Percentiles rank a stretch among this genome's conserved stretches.
Evolutionary conservation across 2,113 vertebrate species (phyloP).

Genomic region (Verasper variegatus): DNA sequence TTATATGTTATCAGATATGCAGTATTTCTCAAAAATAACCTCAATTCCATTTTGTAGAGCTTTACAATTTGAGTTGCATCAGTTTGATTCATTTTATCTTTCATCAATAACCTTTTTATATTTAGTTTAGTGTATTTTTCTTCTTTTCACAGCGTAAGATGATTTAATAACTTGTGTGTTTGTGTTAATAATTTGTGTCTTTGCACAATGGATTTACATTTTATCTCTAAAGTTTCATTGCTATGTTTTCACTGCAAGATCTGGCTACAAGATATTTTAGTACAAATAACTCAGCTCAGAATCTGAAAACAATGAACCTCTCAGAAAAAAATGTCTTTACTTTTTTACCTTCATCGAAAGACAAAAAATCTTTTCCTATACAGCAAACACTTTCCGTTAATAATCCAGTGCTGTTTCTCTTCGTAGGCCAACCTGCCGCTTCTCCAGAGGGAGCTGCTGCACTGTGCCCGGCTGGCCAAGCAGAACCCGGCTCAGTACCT

Average conservation of each 20-base stretch:
- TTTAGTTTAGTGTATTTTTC: background rate
- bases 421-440: constrained; percentile 93
- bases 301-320: background rate
- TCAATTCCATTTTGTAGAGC: background rate
- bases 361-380: too few species aligned
- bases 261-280: background rate
- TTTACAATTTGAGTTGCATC: background rate
- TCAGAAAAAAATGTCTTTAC: too few species aligned
- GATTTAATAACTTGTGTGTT: too few species aligned
- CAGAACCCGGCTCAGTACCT: constrained; percentile 97
- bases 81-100: background rate
- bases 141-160: background rate
- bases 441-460: constrained; percentile 95
- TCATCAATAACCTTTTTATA: background rate
- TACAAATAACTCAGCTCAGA: background rate
- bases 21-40: background rate
- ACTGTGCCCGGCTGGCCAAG: constrained; percentile 97
- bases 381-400: background rate
- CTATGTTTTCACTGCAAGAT: too few species aligned
- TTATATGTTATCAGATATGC: background rate
- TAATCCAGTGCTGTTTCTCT: background rate
- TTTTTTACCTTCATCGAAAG: too few species aligned
- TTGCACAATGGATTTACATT: background rate
- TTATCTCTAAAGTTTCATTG: too few species aligned
- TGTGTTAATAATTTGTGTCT: background rate